Conservation (phyloP, 1,140 invertebrate species). For the Trinorchestia longiramus region DNA sequence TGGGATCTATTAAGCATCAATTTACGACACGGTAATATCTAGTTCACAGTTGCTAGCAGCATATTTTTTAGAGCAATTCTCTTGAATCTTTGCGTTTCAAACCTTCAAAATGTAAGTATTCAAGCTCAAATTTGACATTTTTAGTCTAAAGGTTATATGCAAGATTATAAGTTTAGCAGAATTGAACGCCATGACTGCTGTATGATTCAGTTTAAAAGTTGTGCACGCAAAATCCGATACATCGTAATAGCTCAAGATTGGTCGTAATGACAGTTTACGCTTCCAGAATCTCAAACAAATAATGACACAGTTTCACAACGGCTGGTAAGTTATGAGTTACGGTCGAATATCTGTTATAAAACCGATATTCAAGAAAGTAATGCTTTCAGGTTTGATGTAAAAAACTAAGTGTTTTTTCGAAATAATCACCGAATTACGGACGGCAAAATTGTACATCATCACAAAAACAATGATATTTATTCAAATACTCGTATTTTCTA, state of each 20-base stretch:
- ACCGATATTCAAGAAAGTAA: neutral
- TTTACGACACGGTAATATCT: neutral
- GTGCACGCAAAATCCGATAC: neutral
- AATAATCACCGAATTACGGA: neutral
- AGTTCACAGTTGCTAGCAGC: neutral
- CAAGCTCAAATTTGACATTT: neutral
- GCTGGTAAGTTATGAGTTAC: neutral
- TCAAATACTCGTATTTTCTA: too few species aligned
- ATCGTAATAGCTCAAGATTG: neutral
- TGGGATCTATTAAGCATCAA: neutral
- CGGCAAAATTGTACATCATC: neutral
- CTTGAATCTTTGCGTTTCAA: neutral
- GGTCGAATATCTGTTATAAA: neutral
- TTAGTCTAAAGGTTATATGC: neutral
- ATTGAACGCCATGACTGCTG: neutral
- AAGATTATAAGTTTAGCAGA: neutral
- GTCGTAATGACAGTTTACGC: neutral
- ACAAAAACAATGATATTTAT: too few species aligned
- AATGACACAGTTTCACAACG: neutral
- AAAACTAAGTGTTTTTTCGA: neutral
- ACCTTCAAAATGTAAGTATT: neutral
- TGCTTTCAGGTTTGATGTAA: neutral
- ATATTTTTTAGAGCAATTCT: neutral
- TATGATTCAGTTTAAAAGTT: neutral
- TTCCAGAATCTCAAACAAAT: neutral